Percentiles rank a stretch among this genome's conserved stretches.
These are phyloP conservation scores for Junonia oenone DNA, from an alignment of 2,888 invertebrate species.

Conservation along the genomic window DNA sequence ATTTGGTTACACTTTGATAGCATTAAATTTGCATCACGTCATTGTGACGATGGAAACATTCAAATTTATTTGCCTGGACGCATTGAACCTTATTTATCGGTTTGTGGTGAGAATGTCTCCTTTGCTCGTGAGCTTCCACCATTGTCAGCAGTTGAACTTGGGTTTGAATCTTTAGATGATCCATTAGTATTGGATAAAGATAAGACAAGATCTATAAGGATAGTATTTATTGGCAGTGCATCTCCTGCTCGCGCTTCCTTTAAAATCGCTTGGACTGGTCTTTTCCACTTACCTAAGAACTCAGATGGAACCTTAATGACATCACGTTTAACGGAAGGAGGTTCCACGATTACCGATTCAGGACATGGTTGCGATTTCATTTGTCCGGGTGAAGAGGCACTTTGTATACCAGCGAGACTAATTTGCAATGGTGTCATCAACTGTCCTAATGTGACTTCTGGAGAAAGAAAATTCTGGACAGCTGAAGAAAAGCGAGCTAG, in stretches of 20 bases:
- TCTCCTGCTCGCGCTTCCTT: conserved; percentile 91
- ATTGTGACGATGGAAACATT: conserved; percentile 91
- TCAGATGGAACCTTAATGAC: conserved; percentile 89
- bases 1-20: conserved; percentile 93
- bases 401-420: conserved; percentile 90
- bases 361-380: conserved; percentile 88
- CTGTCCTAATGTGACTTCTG: conserved; percentile 86
- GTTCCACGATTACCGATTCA: conserved; percentile 50
- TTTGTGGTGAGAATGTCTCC: conserved; percentile 92
- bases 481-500: conserved; percentile 71
- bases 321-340: conserved; percentile 84
- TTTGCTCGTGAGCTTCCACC: conserved; percentile 89
- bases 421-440: conserved; percentile 93
- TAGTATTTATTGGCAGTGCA: conserved; percentile 86
- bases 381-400: conserved; percentile 90
- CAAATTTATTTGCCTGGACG: conserved; percentile 88
- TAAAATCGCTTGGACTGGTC: conserved; percentile 93
- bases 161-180: conserved; percentile 78
- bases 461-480: conserved; percentile 72
- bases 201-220: conserved; percentile 82
- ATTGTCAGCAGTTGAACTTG: conserved; percentile 87
- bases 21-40: conserved; percentile 90
- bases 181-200: conserved; percentile 79
- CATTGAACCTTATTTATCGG: conserved; percentile 86
- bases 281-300: conserved; percentile 91